phyloP scores from a whole-genome alignment of 2,888 invertebrate species.

The Ferdinandea cuprea region DNA sequence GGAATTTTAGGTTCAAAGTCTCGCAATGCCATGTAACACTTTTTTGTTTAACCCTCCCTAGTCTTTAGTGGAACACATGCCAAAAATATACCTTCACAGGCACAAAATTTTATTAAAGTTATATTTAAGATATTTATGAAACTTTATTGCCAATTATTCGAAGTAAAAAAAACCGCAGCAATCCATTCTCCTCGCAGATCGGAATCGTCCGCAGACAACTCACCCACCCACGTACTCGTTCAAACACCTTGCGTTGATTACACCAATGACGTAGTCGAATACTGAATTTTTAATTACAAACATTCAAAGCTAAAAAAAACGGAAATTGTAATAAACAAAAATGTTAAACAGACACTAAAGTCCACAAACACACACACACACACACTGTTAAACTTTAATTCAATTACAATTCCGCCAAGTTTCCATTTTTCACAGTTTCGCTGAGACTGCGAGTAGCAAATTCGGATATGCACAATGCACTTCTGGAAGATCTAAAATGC shows the following conservation, averaged over 20 bases:
- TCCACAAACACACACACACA: not conserved
- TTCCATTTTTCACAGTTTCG: not conserved
- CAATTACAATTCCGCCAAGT: slow-evolving; percentile 17
- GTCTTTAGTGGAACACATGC: no score
- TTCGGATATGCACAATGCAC: slow-evolving; percentile 7
- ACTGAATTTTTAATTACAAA: slow-evolving; percentile 49
- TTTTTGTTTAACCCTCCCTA: no score
- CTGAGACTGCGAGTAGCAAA: not conserved
- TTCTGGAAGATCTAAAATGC: slow-evolving; percentile 32
- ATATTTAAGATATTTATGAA: no score
- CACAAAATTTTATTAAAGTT: no score
- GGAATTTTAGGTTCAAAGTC: no score
- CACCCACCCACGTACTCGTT: not conserved
- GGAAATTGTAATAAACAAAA: slow-evolving; percentile 55
- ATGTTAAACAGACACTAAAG: slow-evolving; percentile 24
- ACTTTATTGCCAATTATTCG: no score
- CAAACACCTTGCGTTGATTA: slow-evolving; percentile 34
- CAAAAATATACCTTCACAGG: no score
- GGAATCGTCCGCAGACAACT: not conserved
- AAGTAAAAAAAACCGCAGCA: no score
- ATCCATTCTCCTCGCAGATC: no score
- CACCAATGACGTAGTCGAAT: slow-evolving; percentile 37
- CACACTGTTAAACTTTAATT: slow-evolving; percentile 20
- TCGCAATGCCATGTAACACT: no score
- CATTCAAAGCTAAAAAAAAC: slow-evolving; percentile 45